phyloP scores from a whole-genome alignment of 2,797 vertebrate genomes.

The Bryconaethiops microstoma region DNA sequence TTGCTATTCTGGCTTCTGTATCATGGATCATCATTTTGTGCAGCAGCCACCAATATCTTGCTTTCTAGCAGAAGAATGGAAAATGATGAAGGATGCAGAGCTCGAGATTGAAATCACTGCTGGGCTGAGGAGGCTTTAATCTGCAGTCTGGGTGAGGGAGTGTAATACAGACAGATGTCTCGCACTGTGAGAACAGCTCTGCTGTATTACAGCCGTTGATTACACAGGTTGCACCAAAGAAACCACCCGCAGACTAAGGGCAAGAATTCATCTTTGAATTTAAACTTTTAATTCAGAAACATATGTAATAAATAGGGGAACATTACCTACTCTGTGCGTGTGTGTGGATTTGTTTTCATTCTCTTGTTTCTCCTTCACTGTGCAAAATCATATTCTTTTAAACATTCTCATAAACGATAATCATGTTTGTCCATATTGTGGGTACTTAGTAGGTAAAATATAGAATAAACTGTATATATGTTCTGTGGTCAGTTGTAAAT shows the following conservation, averaged over 20 bases:
- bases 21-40: neutral
- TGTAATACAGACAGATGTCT: neutral
- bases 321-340: neutral
- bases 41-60: neutral
- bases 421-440: no score
- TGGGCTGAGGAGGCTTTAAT: neutral
- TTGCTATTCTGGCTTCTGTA: neutral
- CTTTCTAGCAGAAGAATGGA: neutral
- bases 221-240: neutral
- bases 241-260: neutral
- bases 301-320: neutral
- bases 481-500: no score
- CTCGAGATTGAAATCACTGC: neutral
- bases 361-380: neutral
- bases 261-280: neutral
- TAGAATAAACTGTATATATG: no score
- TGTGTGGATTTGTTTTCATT: neutral
- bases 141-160: neutral
- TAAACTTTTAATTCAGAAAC: neutral
- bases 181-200: neutral
- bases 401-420: no score
- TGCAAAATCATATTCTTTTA: no score
- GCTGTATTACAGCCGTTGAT: neutral
- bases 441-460: no score
- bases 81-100: neutral